phyloP scores from a whole-genome alignment of 2,113 vertebrate genomes.

The Mobula birostris region DNA sequence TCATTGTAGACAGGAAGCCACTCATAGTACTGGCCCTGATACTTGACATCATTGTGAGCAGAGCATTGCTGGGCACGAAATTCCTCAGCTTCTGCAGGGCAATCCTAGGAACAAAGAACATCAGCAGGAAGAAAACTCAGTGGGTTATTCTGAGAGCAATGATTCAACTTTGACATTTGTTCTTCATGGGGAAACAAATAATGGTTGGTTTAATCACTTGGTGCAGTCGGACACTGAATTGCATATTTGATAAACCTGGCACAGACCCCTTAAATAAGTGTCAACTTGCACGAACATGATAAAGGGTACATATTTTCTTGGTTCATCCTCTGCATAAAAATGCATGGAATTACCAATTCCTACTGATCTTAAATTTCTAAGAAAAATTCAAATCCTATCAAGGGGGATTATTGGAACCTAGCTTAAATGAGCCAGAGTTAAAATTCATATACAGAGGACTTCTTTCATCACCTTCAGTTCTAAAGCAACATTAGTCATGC shows the following conservation, averaged over 20 bases:
- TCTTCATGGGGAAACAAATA: background rate
- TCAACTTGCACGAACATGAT: background rate
- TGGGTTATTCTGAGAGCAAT: background rate
- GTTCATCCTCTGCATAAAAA: background rate
- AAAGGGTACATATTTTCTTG: background rate
- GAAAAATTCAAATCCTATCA: background rate
- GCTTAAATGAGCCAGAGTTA: too few species aligned
- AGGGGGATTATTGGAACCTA: background rate
- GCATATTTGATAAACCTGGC: background rate
- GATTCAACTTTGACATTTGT: background rate
- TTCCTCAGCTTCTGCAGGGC: constrained; percentile 80
- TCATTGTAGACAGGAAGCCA: constrained; percentile 89
- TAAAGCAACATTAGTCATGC: too few species aligned
- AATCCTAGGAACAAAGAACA: constrained; percentile 64
- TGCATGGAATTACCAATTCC: too few species aligned
- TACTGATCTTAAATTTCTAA: background rate
- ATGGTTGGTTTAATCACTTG: background rate
- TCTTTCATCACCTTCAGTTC: background rate
- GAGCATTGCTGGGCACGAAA: constrained; percentile 95
- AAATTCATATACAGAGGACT: background rate
- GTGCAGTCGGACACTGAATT: background rate
- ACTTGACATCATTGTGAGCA: constrained; percentile 83
- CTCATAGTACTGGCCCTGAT: constrained; percentile 82
- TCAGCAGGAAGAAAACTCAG: background rate
- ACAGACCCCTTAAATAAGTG: background rate